phyloP scores from a whole-genome alignment of 2,888 invertebrate species.

The Pristionchus japonicus region DNA sequence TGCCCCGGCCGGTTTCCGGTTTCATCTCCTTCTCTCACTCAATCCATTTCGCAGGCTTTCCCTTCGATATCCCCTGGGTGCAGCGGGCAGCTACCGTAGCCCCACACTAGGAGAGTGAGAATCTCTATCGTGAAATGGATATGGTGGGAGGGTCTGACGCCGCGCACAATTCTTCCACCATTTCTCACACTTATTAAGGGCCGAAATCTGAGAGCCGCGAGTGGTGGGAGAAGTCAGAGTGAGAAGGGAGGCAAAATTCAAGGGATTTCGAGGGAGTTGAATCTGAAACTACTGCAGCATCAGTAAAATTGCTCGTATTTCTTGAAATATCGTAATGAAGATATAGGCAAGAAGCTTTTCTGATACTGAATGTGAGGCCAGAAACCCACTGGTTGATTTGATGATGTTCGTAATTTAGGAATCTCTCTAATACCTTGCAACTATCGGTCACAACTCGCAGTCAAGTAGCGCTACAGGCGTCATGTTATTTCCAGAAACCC shows the following conservation, averaged over 20 bases:
- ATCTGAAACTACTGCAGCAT: too few species aligned
- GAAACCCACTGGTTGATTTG: too few species aligned
- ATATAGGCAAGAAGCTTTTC: too few species aligned
- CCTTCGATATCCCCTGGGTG: not conserved
- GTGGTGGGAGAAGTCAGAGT: not conserved
- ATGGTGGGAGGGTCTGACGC: not conserved
- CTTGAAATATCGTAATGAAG: too few species aligned
- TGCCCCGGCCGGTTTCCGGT: not conserved
- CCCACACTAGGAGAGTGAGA: not conserved
- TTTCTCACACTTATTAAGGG: slow-evolving; percentile 47
- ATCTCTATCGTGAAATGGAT: not conserved
- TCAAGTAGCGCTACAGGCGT: too few species aligned
- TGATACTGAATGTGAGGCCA: too few species aligned
- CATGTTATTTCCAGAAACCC: too few species aligned
- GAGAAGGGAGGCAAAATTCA: not conserved
- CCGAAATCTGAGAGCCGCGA: not conserved
- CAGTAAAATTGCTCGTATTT: too few species aligned
- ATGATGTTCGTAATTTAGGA: too few species aligned
- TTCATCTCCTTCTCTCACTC: not conserved
- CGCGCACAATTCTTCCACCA: slow-evolving; percentile 1
- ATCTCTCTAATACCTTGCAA: too few species aligned
- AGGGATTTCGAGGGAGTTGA: not conserved
- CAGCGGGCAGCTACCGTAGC: not conserved
- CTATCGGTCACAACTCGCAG: too few species aligned
- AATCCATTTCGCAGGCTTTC: not conserved